phyloP scores from a whole-genome alignment of 2,113 vertebrate species.

The Craseonycteris thonglongyai region DNA sequence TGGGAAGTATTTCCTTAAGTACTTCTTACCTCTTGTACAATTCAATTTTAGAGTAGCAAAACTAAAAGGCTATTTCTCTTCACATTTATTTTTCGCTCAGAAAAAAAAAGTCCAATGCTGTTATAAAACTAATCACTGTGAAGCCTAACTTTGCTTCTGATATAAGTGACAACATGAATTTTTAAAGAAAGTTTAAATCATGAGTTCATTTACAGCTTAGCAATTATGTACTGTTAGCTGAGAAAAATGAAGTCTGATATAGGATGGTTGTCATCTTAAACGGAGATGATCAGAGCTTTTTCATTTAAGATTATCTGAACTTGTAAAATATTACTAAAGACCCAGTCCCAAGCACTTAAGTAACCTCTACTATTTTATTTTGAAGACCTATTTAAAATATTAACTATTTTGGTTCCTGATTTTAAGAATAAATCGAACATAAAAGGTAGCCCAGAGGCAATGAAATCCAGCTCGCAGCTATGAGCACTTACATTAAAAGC shows the following conservation, averaged over 20 bases:
- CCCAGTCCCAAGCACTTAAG: neutral
- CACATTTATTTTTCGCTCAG: neutral
- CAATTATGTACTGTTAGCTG: neutral
- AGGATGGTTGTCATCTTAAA: neutral
- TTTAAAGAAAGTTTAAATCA: neutral
- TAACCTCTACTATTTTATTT: neutral
- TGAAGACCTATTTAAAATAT: neutral
- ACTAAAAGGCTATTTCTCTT: slow-evolving; percentile 14
- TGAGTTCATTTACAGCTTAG: neutral
- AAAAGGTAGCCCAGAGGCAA: neutral
- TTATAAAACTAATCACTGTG: neutral
- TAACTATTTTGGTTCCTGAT: neutral
- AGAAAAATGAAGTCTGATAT: neutral
- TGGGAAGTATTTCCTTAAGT: neutral
- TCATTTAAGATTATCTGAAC: neutral
- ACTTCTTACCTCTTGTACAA: neutral
- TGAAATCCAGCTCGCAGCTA: neutral
- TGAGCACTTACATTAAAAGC: neutral
- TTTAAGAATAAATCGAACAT: neutral
- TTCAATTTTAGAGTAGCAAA: neutral
- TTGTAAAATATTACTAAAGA: neutral
- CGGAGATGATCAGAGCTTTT: neutral
- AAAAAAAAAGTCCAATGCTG: neutral
- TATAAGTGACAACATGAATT: neutral
- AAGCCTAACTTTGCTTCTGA: neutral